A percentile compares a stretch with the other conserved stretches of the same genome.
These are phyloP conservation scores for Bombyx mandarina DNA, from an alignment of 1,140 invertebrate species.

Conservation along the genomic window DNA sequence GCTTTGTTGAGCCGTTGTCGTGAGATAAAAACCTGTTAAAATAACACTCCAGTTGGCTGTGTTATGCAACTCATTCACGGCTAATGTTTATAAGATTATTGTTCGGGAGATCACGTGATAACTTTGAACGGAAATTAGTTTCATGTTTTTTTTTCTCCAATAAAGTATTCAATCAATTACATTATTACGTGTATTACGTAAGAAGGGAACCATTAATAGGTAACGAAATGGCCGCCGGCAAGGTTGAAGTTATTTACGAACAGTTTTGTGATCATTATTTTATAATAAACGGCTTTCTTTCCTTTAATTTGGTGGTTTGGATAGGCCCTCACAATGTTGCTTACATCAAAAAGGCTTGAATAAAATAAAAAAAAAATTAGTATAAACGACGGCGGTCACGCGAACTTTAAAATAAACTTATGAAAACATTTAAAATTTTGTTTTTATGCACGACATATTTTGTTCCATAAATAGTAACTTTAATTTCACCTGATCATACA, in stretches of 20 bases:
- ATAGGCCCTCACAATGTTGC: neutral
- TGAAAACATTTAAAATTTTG: no score
- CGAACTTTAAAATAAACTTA: constrained; percentile 14
- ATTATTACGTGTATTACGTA: constrained; percentile 13
- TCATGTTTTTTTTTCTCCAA: constrained; percentile 11
- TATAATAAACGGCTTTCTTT: constrained; percentile 21
- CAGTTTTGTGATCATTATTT: constrained; percentile 23
- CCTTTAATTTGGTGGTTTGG: constrained; percentile 16
- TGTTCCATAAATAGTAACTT: no score
- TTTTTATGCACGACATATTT: no score
- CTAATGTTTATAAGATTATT: neutral
- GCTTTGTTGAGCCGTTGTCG: neutral
- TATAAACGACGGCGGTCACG: constrained; percentile 33
- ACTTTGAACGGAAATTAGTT: constrained; percentile 11
- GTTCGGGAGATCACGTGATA: constrained; percentile 9
- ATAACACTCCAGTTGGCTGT: neutral
- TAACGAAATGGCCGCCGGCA: constrained; percentile 21
- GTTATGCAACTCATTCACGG: neutral
- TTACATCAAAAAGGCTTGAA: neutral
- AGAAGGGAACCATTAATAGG: constrained; percentile 22
- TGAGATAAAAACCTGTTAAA: neutral
- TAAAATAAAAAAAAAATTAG: constrained; percentile 13
- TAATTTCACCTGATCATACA: no score
- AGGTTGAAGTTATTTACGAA: constrained; percentile 25
- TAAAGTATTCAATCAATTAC: constrained; percentile 16